Conservation (phyloP, 2,797 vertebrate genomes). For the Perodicticus potto region DNA sequence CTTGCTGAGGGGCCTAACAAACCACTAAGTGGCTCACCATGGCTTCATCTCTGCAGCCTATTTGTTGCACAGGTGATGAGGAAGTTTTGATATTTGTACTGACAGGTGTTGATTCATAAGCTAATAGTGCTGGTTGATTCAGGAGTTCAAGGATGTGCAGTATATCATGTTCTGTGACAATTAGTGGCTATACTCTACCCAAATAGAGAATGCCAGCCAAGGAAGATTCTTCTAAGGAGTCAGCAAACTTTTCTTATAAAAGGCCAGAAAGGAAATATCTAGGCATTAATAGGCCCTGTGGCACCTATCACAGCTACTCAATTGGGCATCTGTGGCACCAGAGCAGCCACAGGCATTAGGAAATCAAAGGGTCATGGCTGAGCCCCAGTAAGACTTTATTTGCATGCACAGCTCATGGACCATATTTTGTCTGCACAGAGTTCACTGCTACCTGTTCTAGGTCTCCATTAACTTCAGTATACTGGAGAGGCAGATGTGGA, state of each 20-base stretch:
- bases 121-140: neutral
- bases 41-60: neutral
- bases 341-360: neutral
- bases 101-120: neutral
- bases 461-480: neutral
- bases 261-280: neutral
- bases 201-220: neutral
- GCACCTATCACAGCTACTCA: neutral
- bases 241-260: neutral
- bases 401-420: neutral
- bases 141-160: neutral
- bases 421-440: neutral
- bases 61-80: slow-evolving; percentile 8
- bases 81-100: neutral
- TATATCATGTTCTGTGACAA: neutral
- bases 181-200: neutral
- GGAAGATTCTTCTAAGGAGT: neutral
- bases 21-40: neutral
- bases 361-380: neutral
- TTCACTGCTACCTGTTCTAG: neutral
- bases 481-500: neutral
- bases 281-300: neutral
- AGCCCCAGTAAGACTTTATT: neutral
- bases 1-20: neutral
- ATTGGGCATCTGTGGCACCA: fast-evolving